These are phyloP conservation scores for Gorsachius goisagi DNA, from an alignment of 2,113 vertebrate genomes.

Conservation along the genomic window DNA sequence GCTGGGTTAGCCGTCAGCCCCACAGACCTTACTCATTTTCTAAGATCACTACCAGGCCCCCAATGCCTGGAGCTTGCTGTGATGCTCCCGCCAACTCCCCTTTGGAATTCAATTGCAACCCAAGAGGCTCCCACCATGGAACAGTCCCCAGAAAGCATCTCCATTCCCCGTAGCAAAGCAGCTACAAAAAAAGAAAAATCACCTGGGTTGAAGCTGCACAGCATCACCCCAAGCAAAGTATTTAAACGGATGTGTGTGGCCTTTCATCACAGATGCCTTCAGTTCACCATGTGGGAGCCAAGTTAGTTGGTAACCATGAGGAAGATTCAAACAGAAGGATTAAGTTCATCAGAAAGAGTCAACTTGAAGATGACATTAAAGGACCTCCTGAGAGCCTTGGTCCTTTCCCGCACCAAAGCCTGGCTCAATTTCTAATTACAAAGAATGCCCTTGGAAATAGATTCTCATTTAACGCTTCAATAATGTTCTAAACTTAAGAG, in stretches of 20 bases:
- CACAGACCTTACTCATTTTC: background rate
- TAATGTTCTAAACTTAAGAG: background rate
- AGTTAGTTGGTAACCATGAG: background rate
- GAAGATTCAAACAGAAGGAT: background rate
- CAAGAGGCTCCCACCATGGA: background rate
- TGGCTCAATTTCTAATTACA: background rate
- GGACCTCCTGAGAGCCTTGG: background rate
- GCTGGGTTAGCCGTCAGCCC: background rate
- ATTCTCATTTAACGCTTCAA: background rate
- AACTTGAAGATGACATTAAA: background rate
- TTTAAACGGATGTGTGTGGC: too few relatives aligned
- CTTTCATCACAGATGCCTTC: background rate
- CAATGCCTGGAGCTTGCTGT: too few relatives aligned
- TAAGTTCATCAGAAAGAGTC: background rate
- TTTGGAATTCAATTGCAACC: background rate
- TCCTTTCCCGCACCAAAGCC: background rate
- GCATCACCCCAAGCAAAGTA: accelerated
- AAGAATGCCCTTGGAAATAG: background rate
- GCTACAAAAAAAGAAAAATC: background rate
- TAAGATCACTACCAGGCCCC: background rate
- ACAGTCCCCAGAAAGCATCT: background rate
- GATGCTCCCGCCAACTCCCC: background rate
- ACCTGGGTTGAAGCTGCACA: background rate
- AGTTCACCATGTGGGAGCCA: background rate
- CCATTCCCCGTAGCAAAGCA: background rate